Evolutionary conservation across 1,140 invertebrate species (phyloP).

Genomic region (Gerris buenoi): DNA sequence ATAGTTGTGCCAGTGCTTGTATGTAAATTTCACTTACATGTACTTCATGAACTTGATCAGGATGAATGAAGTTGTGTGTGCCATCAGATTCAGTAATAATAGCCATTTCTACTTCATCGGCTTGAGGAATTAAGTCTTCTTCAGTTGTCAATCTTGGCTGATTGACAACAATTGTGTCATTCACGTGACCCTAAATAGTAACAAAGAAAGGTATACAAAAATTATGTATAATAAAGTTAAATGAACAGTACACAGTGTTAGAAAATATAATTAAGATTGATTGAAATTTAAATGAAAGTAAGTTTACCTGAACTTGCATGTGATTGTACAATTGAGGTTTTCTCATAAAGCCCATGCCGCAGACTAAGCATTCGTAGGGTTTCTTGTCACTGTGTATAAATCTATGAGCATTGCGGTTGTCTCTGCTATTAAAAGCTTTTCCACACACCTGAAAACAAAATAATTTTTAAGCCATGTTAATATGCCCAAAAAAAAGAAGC

Average conservation of each 20-base stretch:
- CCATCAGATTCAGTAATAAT: constrained; percentile 23
- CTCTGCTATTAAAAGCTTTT: constrained; percentile 66
- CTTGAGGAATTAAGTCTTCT: constrained; percentile 34
- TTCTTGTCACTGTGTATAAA: constrained; percentile 75
- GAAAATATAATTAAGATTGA: too few species aligned
- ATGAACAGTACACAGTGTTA: too few species aligned
- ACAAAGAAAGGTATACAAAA: too few species aligned
- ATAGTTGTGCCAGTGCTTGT: too few species aligned
- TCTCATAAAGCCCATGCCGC: constrained; percentile 66
- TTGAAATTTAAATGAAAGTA: too few species aligned
- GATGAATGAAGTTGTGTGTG: constrained; percentile 10
- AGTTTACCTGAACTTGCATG: constrained; percentile 45
- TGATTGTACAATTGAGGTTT: constrained; percentile 65
- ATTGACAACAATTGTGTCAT: constrained; percentile 63
- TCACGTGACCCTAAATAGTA: constrained; percentile 48
- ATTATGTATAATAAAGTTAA: too few species aligned
- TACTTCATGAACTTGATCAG: constrained; percentile 14
- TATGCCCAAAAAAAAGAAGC: too few species aligned
- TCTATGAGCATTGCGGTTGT: constrained; percentile 69
- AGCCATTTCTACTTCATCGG: constrained; percentile 29
- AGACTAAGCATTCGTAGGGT: constrained; percentile 66
- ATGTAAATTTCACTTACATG: too few species aligned
- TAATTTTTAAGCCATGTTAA: too few species aligned
- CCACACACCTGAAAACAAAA: constrained; percentile 48
- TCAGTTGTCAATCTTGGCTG: constrained; percentile 50